phyloP scores from a whole-genome alignment of 1,140 invertebrate species.

The Philopotamus ludificatus region DNA sequence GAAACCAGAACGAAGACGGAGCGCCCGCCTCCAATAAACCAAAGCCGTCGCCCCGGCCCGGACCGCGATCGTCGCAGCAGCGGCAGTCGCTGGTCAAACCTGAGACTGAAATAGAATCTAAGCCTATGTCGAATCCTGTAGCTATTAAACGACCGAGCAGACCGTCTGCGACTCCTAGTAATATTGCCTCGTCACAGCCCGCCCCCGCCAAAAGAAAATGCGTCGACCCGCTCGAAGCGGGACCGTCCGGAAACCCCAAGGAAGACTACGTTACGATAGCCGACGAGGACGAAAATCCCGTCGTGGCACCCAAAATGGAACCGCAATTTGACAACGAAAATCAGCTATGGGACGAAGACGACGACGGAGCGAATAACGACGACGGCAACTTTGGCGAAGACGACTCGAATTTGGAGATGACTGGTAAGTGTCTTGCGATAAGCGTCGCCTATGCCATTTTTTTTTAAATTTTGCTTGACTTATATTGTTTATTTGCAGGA shows the following conservation, averaged over 20 bases:
- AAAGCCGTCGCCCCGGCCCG: conserved; percentile 55
- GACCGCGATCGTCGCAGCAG: conserved; percentile 58
- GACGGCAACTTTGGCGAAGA: conserved; percentile 58
- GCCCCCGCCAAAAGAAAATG: conserved; percentile 57
- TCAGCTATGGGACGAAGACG: conserved; percentile 57
- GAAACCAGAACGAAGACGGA: conserved; percentile 58
- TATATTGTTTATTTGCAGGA: conserved; percentile 43
- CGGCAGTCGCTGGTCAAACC: conserved; percentile 58
- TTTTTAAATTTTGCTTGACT: neutral
- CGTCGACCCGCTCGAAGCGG: conserved; percentile 56
- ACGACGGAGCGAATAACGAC: conserved; percentile 56
- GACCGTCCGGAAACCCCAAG: conserved; percentile 54
- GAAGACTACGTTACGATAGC: conserved; percentile 58
- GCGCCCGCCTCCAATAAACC: conserved; percentile 56
- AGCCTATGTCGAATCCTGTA: conserved; percentile 57
- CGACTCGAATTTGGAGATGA: conserved; percentile 58
- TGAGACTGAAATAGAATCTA: conserved; percentile 59
- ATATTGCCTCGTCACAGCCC: conserved; percentile 57
- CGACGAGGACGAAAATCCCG: conserved; percentile 55
- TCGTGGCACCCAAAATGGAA: conserved; percentile 58
- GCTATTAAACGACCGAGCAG: conserved; percentile 59
- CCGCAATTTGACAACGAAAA: conserved; percentile 57
- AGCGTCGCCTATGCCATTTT: neutral
- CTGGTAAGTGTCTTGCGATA: conserved; percentile 47
- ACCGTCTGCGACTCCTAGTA: conserved; percentile 58